Percentiles rank a stretch among this genome's conserved stretches.
Conservation (phyloP, 2,888 invertebrate species). For the Tethea ocularis region DNA sequence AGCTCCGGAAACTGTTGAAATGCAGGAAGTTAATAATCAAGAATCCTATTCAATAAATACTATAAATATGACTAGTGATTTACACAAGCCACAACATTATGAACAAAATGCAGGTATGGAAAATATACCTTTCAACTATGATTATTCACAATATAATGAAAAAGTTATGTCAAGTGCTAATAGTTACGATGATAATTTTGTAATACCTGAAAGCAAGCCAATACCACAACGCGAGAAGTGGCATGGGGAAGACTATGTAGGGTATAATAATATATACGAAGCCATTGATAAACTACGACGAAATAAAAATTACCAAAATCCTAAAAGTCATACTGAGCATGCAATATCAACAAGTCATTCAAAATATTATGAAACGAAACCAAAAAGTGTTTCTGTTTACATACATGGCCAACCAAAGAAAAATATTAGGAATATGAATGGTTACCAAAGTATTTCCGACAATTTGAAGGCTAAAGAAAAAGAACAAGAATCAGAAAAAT, state of each 20-base stretch:
- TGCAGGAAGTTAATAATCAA: neutral
- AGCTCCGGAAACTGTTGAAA: neutral
- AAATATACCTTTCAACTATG: neutral
- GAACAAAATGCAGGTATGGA: too few relatives aligned
- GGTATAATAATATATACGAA: too few relatives aligned
- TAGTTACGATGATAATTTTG: too few relatives aligned
- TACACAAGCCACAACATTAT: too few relatives aligned
- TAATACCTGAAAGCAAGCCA: too few relatives aligned
- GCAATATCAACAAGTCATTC: neutral
- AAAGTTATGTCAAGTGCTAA: too few relatives aligned
- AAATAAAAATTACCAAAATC: neutral
- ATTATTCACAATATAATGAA: neutral
- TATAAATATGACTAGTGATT: too few relatives aligned
- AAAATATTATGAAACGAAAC: neutral
- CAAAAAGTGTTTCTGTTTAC: neutral
- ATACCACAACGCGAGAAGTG: too few relatives aligned
- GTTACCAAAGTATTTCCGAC: neutral
- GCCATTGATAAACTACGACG: too few relatives aligned
- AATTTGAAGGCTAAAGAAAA: neutral
- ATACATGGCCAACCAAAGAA: neutral
- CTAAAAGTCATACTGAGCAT: neutral
- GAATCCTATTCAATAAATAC: neutral
- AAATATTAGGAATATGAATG: neutral
- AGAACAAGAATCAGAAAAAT: neutral
- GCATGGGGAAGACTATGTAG: too few relatives aligned